Conservation (phyloP, 2,888 invertebrate species). For the Oeneis ivallda region DNA sequence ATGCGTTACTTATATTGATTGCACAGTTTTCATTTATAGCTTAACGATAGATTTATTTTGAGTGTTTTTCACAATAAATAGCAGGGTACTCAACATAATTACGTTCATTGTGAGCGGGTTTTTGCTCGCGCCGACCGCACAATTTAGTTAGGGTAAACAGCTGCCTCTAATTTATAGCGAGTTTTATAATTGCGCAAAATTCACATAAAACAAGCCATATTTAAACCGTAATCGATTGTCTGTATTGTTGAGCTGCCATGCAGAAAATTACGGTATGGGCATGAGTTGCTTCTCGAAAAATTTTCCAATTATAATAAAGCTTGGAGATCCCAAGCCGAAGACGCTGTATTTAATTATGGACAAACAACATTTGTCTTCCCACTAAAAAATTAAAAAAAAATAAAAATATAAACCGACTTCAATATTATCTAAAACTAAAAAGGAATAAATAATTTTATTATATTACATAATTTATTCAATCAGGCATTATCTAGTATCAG, state of each 20-base stretch:
- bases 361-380: not conserved
- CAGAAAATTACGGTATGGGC: slow-evolving; percentile 6
- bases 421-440: no score
- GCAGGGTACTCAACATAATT: slow-evolving; percentile 32
- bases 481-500: no score
- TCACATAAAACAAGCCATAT: slow-evolving; percentile 34
- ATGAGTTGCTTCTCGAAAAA: slow-evolving; percentile 10
- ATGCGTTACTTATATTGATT: not conserved
- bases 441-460: no score
- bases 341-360: not conserved
- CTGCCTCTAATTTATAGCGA: slow-evolving; percentile 42
- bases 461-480: no score
- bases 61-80: slow-evolving; percentile 25
- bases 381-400: no score
- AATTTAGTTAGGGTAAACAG: slow-evolving; percentile 44
- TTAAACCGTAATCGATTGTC: slow-evolving; percentile 35
- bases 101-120: slow-evolving; percentile 35
- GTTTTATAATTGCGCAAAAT: slow-evolving; percentile 44
- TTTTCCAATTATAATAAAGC: not conserved
- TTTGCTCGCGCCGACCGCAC: slow-evolving; percentile 40
- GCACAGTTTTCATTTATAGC: slow-evolving; percentile 9
- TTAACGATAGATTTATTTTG: slow-evolving; percentile 14
- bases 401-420: no score
- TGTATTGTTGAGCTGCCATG: slow-evolving; percentile 27
- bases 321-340: not conserved